These are phyloP conservation scores for Parambassis ranga DNA, from an alignment of 2,797 vertebrate species.

Conservation along the genomic window DNA sequence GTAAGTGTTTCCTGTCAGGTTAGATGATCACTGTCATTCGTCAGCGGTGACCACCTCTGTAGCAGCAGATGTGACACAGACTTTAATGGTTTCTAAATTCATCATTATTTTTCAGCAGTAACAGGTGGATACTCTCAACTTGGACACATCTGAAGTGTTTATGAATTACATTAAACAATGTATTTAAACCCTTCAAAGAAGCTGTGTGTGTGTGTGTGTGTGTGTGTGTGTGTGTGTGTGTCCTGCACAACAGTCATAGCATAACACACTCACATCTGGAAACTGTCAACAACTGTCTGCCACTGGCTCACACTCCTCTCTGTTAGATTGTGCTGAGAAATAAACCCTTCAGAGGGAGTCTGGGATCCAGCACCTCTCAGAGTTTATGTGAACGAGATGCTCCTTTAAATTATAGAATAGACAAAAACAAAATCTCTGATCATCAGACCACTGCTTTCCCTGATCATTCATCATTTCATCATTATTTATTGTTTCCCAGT, in stretches of 20 bases:
- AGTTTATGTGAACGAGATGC: constrained; percentile 1
- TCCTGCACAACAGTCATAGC: constrained; percentile 11
- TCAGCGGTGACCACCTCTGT: constrained; percentile 27
- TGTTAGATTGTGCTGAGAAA: constrained; percentile 21
- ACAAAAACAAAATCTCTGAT: constrained; percentile 21
- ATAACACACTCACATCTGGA: constrained; percentile 34
- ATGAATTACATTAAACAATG: constrained; percentile 1
- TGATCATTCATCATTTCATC: background rate
- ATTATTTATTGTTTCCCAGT: background rate
- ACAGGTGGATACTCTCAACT: background rate
- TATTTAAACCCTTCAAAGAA: constrained; percentile 5
- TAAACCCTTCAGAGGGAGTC: constrained; percentile 6
- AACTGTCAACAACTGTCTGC: constrained; percentile 31
- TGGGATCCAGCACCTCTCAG: constrained; percentile 1
- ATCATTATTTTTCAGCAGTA: constrained; percentile 2
- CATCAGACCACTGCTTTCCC: too few relatives aligned
- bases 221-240: constrained; percentile 1
- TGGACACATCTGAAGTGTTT: constrained; percentile 7
- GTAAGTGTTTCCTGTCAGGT: constrained; percentile 54
- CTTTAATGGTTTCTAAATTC: constrained; percentile 18
- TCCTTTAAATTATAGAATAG: constrained; percentile 5
- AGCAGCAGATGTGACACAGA: too few relatives aligned
- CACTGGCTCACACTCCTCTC: constrained; percentile 30
- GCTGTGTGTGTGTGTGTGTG: background rate
- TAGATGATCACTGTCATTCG: constrained; percentile 50